These are phyloP conservation scores for Mionectes olivaceus DNA, from an alignment of 2,797 vertebrate genomes.

Conservation along the genomic window DNA sequence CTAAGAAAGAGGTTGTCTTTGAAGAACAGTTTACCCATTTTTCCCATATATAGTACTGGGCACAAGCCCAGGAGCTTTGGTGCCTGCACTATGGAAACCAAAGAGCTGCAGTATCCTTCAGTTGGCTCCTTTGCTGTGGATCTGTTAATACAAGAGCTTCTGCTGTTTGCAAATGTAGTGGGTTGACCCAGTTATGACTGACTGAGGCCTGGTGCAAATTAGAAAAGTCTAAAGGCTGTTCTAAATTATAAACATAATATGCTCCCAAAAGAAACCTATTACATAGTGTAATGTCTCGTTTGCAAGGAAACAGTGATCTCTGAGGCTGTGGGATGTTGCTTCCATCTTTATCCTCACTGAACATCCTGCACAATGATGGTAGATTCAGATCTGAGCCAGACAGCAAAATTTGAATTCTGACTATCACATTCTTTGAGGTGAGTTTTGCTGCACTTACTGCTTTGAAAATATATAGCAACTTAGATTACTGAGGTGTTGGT, in stretches of 20 bases:
- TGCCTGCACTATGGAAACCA: neutral
- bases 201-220: neutral
- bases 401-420: neutral
- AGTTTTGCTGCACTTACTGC: neutral
- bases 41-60: neutral
- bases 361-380: neutral
- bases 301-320: neutral
- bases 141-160: neutral
- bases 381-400: neutral
- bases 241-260: neutral
- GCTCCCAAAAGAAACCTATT: neutral
- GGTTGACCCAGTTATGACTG: neutral
- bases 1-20: constrained; percentile 42
- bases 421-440: neutral
- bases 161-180: neutral
- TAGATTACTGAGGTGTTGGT: neutral
- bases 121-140: neutral
- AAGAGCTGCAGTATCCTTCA: neutral
- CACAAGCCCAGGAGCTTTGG: neutral
- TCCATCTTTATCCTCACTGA: neutral
- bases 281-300: neutral
- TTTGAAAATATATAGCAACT: neutral
- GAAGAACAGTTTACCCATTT: constrained; percentile 27
- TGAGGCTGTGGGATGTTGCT: neutral
- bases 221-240: neutral